These are phyloP conservation scores for Notamacropus eugenii DNA, from an alignment of 2,797 vertebrate genomes.

Conservation along the genomic window DNA sequence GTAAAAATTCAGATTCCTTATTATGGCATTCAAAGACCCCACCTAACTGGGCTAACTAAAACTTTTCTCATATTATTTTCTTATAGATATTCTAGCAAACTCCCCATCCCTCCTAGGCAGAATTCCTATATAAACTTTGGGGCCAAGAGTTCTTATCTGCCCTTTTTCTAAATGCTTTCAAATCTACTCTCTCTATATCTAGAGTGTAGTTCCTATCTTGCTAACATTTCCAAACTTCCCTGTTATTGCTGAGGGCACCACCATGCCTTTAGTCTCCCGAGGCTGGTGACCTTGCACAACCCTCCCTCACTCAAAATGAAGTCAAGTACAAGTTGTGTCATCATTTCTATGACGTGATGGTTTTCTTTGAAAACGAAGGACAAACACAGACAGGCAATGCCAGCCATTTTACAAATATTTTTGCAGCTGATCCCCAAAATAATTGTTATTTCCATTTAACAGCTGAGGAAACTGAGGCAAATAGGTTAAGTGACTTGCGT, in stretches of 20 bases:
- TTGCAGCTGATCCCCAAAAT: not conserved
- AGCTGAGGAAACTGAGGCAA: not conserved
- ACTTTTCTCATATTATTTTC: not conserved
- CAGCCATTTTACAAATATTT: not conserved
- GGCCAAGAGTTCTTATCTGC: not conserved
- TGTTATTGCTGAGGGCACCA: not conserved
- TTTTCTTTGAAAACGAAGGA: too few relatives aligned
- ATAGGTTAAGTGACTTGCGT: not conserved
- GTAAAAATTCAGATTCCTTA: not conserved
- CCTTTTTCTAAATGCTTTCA: not conserved
- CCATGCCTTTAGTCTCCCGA: not conserved
- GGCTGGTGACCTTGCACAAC: too few relatives aligned
- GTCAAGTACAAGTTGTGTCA: too few relatives aligned
- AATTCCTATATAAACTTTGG: not conserved
- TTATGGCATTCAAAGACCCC: not conserved
- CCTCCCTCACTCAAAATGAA: too few relatives aligned
- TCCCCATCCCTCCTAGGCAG: not conserved
- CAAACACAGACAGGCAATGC: not conserved
- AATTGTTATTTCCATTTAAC: not conserved
- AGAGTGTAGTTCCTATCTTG: not conserved
- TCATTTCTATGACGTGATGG: too few relatives aligned
- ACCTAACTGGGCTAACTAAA: not conserved
- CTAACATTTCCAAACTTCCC: not conserved
- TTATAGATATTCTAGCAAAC: not conserved
- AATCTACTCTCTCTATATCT: not conserved